Percentiles rank a stretch among this genome's conserved stretches.
Evolutionary conservation across 2,888 invertebrate genomes (phyloP).

Genomic region (Minunthozetes semirufus): DNA sequence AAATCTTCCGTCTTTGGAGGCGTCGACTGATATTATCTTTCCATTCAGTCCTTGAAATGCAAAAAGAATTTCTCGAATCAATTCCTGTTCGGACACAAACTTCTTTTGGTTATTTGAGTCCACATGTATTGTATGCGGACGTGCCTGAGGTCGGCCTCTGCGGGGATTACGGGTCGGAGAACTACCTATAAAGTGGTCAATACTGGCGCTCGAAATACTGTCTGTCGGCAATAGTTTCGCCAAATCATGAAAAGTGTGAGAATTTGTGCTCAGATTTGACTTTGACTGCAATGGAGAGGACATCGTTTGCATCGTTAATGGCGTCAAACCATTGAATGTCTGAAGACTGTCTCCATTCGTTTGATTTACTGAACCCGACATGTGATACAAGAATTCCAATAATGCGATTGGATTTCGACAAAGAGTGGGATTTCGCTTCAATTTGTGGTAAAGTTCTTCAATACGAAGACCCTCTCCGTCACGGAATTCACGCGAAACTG

Average conservation of each 20-base stretch:
- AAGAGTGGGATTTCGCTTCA: conserved; percentile 49
- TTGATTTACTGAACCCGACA: conserved; percentile 37
- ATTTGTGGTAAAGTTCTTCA: conserved; percentile 49
- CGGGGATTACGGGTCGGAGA: background rate
- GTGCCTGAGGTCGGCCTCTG: background rate
- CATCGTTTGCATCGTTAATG: conserved; percentile 17
- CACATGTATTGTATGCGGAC: conserved; percentile 29
- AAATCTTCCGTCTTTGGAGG: conserved; percentile 36
- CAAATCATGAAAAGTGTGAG: conserved; percentile 1
- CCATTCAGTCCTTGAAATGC: conserved; percentile 83
- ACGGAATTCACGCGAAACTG: conserved; percentile 46
- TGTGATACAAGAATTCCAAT: conserved; percentile 51
- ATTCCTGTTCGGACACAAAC: conserved; percentile 45
- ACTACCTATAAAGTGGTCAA: conserved; percentile 14
- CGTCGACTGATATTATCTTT: conserved; percentile 62
- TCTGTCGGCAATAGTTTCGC: conserved; percentile 29
- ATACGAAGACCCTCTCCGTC: conserved; percentile 49
- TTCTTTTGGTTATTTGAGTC: conserved; percentile 38
- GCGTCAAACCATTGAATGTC: background rate
- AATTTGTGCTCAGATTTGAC: conserved; percentile 21
- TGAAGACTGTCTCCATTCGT: background rate
- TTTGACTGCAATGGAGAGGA: background rate
- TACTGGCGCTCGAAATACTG: background rate
- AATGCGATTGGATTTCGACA: conserved; percentile 32
- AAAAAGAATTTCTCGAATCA: conserved; percentile 64